Conservation (phyloP, 1,140 invertebrate genomes). For the Drosophila aff. region DNA sequence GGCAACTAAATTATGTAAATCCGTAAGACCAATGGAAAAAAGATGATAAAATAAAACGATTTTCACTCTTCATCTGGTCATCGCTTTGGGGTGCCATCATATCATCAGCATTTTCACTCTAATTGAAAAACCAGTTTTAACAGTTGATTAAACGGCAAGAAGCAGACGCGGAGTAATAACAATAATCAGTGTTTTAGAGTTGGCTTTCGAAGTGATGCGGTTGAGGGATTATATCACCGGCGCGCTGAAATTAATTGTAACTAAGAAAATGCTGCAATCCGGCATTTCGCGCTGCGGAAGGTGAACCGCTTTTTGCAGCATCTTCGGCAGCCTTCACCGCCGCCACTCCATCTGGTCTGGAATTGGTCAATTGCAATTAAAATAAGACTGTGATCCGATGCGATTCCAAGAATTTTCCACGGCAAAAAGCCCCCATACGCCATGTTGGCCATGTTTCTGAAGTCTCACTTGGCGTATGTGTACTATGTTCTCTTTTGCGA, state of each 20-base stretch:
- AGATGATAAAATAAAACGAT: conserved; percentile 69
- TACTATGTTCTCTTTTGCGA: conserved; percentile 26
- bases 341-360: conserved; percentile 30
- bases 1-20: conserved; percentile 83
- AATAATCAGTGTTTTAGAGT: conserved; percentile 50
- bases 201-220: conserved; percentile 39
- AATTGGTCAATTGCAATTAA: conserved; percentile 62
- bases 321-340: conserved; percentile 62
- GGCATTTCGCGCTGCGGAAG: conserved; percentile 61
- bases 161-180: conserved; percentile 60
- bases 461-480: conserved; percentile 23
- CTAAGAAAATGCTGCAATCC: conserved; percentile 64
- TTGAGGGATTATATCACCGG: conserved; percentile 73
- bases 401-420: conserved; percentile 73
- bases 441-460: conserved; percentile 48
- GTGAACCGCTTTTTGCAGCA: conserved; percentile 70
- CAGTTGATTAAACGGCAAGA: conserved; percentile 75
- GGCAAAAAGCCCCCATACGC: conserved; percentile 47
- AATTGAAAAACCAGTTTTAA: conserved; percentile 83
- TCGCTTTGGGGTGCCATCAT: conserved; percentile 65
- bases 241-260: conserved; percentile 74
- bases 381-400: conserved; percentile 54
- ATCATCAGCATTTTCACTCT: conserved; percentile 82
- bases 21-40: conserved; percentile 45
- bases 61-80: conserved; percentile 68